phyloP scores from a whole-genome alignment of 2,888 invertebrate genomes.

The Epirrhoe alternata region DNA sequence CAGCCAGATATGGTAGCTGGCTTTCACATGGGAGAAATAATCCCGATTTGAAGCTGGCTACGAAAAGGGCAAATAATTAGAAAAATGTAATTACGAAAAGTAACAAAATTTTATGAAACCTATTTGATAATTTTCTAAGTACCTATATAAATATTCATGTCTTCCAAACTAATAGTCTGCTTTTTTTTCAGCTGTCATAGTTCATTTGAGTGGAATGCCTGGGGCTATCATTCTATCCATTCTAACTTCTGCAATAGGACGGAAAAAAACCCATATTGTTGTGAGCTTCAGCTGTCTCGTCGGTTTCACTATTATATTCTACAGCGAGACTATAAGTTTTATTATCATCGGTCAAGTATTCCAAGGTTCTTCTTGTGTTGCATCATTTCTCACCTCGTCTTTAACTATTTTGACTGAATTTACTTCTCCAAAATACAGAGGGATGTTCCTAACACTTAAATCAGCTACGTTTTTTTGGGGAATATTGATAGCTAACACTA shows the following conservation, averaged over 20 bases:
- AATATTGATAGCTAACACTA: constrained; percentile 47
- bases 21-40: no score
- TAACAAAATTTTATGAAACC: no score
- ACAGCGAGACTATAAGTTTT: constrained; percentile 41
- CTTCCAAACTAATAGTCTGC: no score
- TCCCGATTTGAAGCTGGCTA: no score
- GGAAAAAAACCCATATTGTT: constrained; percentile 40
- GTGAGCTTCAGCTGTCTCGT: constrained; percentile 31
- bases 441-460: constrained; percentile 50
- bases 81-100: no score
- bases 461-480: constrained; percentile 50
- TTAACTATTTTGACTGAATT: constrained; percentile 50
- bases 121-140: no score
- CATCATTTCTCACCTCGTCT: constrained; percentile 34
- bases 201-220: constrained; percentile 39
- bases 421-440: constrained; percentile 49
- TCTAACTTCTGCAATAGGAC: constrained; percentile 37
- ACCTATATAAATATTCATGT: no score
- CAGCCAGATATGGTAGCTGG: no score
- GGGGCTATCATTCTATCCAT: constrained; percentile 41
- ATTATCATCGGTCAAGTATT: constrained; percentile 49
- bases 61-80: no score
- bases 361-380: constrained; percentile 38
- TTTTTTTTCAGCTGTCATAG: constrained; percentile 44
- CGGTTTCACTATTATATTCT: constrained; percentile 41